Conservation (phyloP, 2,113 vertebrate genomes). For the Phyllostomus discolor region DNA sequence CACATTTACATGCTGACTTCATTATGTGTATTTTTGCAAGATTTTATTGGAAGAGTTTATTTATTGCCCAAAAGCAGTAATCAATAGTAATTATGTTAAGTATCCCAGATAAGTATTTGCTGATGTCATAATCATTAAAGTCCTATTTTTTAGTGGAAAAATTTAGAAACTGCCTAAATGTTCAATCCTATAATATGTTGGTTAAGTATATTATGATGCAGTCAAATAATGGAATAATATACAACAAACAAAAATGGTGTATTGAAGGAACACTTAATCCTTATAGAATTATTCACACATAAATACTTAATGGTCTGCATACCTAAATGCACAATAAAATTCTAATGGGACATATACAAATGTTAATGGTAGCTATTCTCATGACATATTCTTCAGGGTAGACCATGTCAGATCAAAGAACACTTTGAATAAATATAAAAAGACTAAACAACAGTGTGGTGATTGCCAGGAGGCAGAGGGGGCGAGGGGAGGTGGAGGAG, state of each 20-base stretch:
- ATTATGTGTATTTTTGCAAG: not conserved
- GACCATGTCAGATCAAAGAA: not conserved
- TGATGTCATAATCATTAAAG: not conserved
- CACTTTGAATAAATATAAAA: not conserved
- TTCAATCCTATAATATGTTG: not conserved
- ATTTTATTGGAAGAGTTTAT: constrained; percentile 1
- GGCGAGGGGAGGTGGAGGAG: too few species aligned
- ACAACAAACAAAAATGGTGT: not conserved
- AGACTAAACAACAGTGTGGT: too few species aligned
- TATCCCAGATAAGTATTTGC: not conserved
- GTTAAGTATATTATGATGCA: not conserved
- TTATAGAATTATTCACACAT: not conserved
- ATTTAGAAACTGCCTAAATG: not conserved
- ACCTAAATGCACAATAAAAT: not conserved
- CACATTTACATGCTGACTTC: not conserved
- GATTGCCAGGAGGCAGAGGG: too few species aligned
- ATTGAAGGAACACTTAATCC: not conserved
- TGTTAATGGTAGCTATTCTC: not conserved
- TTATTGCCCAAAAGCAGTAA: not conserved
- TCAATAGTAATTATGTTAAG: not conserved
- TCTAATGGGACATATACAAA: not conserved
- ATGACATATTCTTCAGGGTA: not conserved
- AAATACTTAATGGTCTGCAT: not conserved
- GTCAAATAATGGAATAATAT: not conserved
- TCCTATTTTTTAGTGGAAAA: not conserved